These are phyloP conservation scores for Garra rufa DNA, from an alignment of 2,113 vertebrate species.

Conservation along the genomic window DNA sequence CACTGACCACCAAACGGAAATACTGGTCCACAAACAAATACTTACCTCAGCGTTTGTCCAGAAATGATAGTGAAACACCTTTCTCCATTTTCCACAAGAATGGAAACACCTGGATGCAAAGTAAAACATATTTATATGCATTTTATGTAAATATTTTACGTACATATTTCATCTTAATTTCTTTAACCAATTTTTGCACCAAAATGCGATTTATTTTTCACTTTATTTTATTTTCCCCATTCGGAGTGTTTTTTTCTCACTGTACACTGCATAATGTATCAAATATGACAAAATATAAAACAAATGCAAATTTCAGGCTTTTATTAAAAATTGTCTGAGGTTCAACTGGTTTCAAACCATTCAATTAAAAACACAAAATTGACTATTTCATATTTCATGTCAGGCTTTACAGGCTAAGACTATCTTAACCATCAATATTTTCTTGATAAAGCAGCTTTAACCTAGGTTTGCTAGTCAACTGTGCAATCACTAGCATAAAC, in stretches of 20 bases:
- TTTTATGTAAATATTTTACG: too few species aligned
- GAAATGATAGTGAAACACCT: neutral
- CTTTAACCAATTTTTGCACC: too few species aligned
- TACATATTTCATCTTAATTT: too few species aligned
- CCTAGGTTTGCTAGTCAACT: neutral
- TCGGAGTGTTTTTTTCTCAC: neutral
- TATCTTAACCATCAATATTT: neutral
- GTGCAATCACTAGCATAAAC: neutral
- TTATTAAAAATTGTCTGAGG: neutral
- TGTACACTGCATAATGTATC: neutral
- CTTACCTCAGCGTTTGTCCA: neutral
- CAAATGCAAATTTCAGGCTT: neutral
- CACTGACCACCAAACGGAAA: neutral
- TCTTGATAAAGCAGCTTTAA: neutral
- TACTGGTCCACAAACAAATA: neutral
- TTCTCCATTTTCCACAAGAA: neutral
- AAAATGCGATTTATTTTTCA: too few species aligned
- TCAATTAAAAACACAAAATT: neutral
- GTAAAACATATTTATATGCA: too few species aligned
- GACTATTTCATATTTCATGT: too few species aligned
- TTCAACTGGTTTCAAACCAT: neutral
- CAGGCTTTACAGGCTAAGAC: neutral
- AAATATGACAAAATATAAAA: too few species aligned
- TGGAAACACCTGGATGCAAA: neutral
- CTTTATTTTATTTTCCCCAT: too few species aligned